These are phyloP conservation scores for Bolborhynchus lineola DNA, from an alignment of 2,113 vertebrate genomes.

Conservation along the genomic window DNA sequence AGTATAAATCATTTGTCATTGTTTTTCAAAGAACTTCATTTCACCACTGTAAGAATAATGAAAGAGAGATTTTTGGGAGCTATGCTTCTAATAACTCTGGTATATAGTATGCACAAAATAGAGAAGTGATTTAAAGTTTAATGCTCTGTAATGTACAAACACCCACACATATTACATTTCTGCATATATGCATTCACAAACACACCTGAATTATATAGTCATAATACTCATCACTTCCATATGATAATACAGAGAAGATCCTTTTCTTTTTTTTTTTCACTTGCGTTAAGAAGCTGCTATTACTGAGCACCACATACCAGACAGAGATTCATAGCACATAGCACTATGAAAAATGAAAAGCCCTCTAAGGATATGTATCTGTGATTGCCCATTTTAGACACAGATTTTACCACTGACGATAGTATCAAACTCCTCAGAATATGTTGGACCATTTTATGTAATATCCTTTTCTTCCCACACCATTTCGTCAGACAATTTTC, in stretches of 20 bases:
- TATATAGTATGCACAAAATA: background rate
- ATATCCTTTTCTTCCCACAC: background rate
- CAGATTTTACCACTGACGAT: background rate
- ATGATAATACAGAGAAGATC: background rate
- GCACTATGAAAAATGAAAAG: background rate
- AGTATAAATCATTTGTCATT: background rate
- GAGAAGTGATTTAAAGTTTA: background rate
- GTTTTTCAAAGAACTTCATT: background rate
- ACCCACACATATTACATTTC: background rate
- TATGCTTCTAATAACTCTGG: background rate
- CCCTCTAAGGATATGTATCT: background rate
- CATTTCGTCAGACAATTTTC: background rate
- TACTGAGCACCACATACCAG: background rate
- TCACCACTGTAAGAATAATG: background rate
- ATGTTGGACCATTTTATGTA: background rate
- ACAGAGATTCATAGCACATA: background rate
- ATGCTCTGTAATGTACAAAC: slow-evolving; percentile 10
- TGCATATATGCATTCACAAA: background rate
- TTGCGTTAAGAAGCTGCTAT: background rate
- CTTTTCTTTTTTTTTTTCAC: background rate
- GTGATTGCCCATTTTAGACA: background rate
- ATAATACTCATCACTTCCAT: background rate
- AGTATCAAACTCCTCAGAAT: background rate
- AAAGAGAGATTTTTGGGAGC: background rate
- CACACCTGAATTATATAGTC: slow-evolving; percentile 22